A percentile compares a stretch with the other conserved stretches of the same genome.
These are phyloP conservation scores for Cataglyphis albicans DNA, from an alignment of 2,888 invertebrate genomes.

Conservation along the genomic window DNA sequence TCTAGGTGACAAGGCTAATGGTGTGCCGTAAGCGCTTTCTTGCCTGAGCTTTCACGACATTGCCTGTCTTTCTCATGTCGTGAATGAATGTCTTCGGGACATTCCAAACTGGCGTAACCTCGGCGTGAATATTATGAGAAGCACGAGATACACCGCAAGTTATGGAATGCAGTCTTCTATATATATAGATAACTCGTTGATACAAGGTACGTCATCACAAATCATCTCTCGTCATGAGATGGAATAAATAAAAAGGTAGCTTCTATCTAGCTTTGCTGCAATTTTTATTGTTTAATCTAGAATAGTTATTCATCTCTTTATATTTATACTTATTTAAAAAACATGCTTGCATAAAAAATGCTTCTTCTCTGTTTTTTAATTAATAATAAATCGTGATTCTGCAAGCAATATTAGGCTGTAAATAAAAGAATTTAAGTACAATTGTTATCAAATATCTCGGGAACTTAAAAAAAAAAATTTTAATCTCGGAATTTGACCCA, in stretches of 20 bases:
- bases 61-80: conserved; percentile 34
- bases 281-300: not conserved
- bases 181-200: not conserved
- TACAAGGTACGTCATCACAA: not conserved
- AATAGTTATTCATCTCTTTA: not conserved
- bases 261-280: not conserved
- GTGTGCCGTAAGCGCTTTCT: conserved; percentile 40
- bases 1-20: conserved; percentile 35
- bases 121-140: conserved; percentile 33
- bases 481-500: not conserved
- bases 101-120: conserved; percentile 33
- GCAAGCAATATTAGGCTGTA: not conserved
- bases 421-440: not conserved
- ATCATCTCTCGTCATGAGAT: not conserved
- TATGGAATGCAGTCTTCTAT: conserved; percentile 12
- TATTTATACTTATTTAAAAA: not conserved
- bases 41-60: not conserved
- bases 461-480: not conserved
- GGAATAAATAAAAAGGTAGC: not conserved
- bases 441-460: not conserved
- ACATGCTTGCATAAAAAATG: not conserved
- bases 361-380: not conserved
- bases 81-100: conserved; percentile 35
- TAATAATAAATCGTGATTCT: not conserved
- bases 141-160: conserved; percentile 1